Evolutionary conservation across 2,888 invertebrate genomes (phyloP), one percentile per base, ranked within the genome.

Genomic region (Acrocera orbiculus): DNA sequence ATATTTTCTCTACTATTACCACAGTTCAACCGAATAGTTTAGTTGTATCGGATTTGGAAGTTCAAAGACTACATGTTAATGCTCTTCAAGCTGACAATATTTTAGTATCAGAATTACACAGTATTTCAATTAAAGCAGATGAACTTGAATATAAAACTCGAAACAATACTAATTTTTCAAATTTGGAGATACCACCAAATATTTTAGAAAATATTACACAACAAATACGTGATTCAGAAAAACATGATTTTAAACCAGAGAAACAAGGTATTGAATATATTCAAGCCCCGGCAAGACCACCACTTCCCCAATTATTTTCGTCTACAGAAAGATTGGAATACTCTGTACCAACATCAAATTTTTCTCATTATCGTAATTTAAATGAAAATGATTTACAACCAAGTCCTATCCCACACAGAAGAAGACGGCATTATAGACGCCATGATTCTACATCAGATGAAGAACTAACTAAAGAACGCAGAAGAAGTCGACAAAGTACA

Each of bases 61-160:
- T 86, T 1, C 81, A 82, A 35, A 67, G 76, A 31, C 53, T 86
- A 14, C 78, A 73, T 41, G 83, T 85, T 1, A 74, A 76, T 36
- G 80, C 81, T 46, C 58, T 85, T 26, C 74, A 81, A 52, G 82
- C 85, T 0, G 74, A 73, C 35, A 80, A 77, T 53, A 78, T 85
- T 40, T 64, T 76, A 31, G 82, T 83, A 0, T 81, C 82, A 1
- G 81, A 83, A 53, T 71, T 85, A 39, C 82, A 83, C 48, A 77
- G 81, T 5, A 67, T 71, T 45, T 71, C 74, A 22, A 65, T 85
- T 41, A 73, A 70, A 41, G 72, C 80, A 1, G 67, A 74, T 31
- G 81, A 83, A 49, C 61, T 82, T 39, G 71, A 70, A 45, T 75
- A 78, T 5, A 73, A 71, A 49, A 69, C 72, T 1, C 76, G 76